A percentile compares a stretch with the other conserved stretches of the same genome.
Evolutionary conservation across 92 coral and sea anemone species (phyloP).

Genomic region (Zoanthus gigantus): DNA sequence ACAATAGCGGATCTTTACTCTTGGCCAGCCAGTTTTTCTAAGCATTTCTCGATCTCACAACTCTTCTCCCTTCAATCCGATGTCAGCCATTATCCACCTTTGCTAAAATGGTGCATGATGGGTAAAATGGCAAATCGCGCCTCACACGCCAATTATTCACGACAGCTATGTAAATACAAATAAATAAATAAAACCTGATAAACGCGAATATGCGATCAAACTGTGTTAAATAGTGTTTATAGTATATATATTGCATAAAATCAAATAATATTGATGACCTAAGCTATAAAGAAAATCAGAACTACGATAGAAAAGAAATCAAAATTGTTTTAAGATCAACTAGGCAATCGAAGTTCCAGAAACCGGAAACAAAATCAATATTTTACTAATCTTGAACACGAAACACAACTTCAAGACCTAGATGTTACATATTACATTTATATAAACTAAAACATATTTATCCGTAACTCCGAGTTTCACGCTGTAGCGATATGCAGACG

Average conservation of each 20-base stretch:
- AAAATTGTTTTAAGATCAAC: background rate
- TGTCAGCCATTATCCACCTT: conserved; percentile 92
- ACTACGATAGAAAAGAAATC: background rate
- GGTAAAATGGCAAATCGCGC: conserved; percentile 65
- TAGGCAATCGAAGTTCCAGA: background rate
- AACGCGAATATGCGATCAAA: background rate
- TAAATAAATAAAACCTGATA: conserved; percentile 60
- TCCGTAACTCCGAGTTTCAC: too few species aligned
- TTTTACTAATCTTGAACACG: background rate
- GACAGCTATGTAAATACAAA: conserved; percentile 73
- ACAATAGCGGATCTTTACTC: background rate
- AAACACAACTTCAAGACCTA: background rate
- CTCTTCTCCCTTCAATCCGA: conserved; percentile 58
- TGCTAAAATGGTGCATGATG: conserved; percentile 74
- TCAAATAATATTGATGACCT: background rate
- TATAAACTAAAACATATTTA: too few species aligned
- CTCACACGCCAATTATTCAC: conserved; percentile 73
- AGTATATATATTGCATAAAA: background rate
- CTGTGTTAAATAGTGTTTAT: background rate
- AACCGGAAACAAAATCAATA: background rate
- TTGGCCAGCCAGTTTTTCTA: conserved; percentile 29
- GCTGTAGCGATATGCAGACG: too few species aligned
- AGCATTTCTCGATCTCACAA: conserved; percentile 74
- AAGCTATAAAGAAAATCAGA: background rate
- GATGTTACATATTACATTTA: background rate